Conservation (phyloP, 2,888 invertebrate genomes). For the Leucophora obtusa region DNA sequence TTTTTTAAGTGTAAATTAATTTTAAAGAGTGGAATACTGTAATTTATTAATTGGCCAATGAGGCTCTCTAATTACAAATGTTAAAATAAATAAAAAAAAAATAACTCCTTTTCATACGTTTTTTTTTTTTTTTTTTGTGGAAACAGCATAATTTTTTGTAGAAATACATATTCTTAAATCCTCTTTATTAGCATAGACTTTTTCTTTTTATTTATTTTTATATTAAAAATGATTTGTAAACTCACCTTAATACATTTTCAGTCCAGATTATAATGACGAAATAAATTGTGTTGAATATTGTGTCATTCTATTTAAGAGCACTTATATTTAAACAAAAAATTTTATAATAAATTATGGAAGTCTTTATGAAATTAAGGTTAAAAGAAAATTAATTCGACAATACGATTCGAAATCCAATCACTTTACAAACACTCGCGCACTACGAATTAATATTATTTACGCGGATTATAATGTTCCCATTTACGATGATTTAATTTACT, state of each 20-base stretch:
- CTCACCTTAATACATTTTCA: constrained; percentile 2
- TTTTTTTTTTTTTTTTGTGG: too few relatives aligned
- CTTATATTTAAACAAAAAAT: constrained; percentile 41
- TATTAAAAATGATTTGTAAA: neutral
- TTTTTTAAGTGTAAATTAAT: too few relatives aligned
- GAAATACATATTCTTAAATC: too few relatives aligned
- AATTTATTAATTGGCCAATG: too few relatives aligned
- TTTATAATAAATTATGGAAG: constrained; percentile 22
- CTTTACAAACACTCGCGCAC: neutral
- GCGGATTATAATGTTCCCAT: constrained; percentile 89
- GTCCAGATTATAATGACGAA: neutral
- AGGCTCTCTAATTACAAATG: too few relatives aligned
- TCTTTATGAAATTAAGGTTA: constrained; percentile 4
- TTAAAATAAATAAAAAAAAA: too few relatives aligned
- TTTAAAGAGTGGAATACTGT: too few relatives aligned
- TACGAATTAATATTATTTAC: constrained; percentile 41
- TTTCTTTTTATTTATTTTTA: constrained; percentile 46
- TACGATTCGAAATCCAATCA: constrained; percentile 6
- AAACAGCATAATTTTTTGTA: too few relatives aligned
- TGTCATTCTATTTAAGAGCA: constrained; percentile 50
- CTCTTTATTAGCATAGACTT: neutral
- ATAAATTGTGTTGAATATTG: constrained; percentile 14
- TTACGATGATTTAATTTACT: constrained; percentile 91
- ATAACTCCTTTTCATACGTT: too few relatives aligned
- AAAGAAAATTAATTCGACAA: neutral